Evolutionary conservation across 2,113 vertebrate genomes (phyloP).

Genomic region (Neodon shergylaensis): DNA sequence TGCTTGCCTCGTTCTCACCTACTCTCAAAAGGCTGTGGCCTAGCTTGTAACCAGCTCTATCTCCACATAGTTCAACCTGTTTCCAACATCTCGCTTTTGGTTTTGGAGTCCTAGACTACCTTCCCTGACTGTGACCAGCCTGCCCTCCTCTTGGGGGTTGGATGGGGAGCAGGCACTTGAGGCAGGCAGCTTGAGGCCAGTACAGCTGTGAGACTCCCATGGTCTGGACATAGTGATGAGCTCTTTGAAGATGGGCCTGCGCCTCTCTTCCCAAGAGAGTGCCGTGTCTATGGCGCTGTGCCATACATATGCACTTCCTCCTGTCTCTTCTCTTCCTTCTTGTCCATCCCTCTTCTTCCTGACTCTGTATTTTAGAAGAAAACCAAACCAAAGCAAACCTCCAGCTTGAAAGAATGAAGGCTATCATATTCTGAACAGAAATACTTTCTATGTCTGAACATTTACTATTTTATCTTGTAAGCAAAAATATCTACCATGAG

Average conservation of each 20-base stretch:
- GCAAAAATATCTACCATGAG: not conserved
- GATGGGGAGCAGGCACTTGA: not conserved
- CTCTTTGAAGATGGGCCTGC: not conserved
- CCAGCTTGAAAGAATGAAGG: slow-evolving; percentile 66
- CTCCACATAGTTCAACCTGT: not conserved
- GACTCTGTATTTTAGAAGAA: not conserved
- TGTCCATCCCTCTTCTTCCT: not conserved
- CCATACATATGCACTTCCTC: not conserved
- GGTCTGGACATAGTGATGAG: not conserved
- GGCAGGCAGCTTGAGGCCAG: not conserved
- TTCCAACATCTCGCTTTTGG: not conserved
- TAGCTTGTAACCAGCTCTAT: not conserved
- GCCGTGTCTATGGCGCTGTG: not conserved
- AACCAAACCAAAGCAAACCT: not conserved
- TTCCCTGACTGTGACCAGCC: not conserved
- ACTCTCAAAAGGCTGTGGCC: not conserved
- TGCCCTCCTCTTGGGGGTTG: not conserved
- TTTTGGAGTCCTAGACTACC: too few relatives aligned
- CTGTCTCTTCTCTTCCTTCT: not conserved
- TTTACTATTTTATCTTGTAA: not conserved
- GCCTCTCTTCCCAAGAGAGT: not conserved
- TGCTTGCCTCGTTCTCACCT: not conserved
- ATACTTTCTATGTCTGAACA: slow-evolving; percentile 85
- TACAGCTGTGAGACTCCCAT: not conserved
- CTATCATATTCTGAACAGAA: slow-evolving; percentile 80